Evolutionary conservation across 2,888 invertebrate genomes (phyloP).

Genomic region (Papilio gigon): DNA sequence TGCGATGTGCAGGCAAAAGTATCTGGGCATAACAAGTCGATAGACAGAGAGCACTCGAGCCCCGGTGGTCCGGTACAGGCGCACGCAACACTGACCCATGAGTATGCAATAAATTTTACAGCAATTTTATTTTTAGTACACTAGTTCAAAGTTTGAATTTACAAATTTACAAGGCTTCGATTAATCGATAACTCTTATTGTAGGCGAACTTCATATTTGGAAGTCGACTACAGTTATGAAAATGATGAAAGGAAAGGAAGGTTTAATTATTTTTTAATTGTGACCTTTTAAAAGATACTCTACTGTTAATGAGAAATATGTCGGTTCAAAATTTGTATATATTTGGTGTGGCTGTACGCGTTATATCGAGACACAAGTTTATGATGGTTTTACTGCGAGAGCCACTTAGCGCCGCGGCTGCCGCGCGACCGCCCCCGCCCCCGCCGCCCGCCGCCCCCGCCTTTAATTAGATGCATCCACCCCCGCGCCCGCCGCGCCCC

Average conservation of each 20-base stretch:
- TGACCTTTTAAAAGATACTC: not conserved
- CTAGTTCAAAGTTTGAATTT: constrained; percentile 29
- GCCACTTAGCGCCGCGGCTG: constrained; percentile 78
- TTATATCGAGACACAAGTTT: constrained; percentile 73
- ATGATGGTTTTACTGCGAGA: constrained; percentile 78
- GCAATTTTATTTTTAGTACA: not conserved
- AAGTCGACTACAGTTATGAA: too few species aligned
- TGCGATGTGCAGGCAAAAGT: constrained; percentile 44
- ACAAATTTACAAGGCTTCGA: too few species aligned
- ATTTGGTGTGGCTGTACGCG: constrained; percentile 56
- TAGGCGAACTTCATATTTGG: too few species aligned
- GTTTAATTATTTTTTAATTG: too few species aligned
- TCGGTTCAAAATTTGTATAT: constrained; percentile 17
- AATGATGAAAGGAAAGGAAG: too few species aligned
- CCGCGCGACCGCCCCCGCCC: constrained; percentile 59
- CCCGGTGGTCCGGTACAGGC: constrained; percentile 71
- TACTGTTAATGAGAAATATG: not conserved
- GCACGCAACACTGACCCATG: constrained; percentile 47
- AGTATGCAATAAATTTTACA: not conserved
- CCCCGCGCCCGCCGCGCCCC: constrained; percentile 46
- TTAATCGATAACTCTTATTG: too few species aligned
- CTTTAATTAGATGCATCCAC: constrained; percentile 67
- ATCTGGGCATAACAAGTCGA: constrained; percentile 56
- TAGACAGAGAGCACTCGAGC: constrained; percentile 60
- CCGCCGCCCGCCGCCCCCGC: constrained; percentile 46